A percentile compares a stretch with the other conserved stretches of the same genome.
These are phyloP conservation scores for Cinara cedri DNA, from an alignment of 2,888 invertebrate species.

Conservation along the genomic window DNA sequence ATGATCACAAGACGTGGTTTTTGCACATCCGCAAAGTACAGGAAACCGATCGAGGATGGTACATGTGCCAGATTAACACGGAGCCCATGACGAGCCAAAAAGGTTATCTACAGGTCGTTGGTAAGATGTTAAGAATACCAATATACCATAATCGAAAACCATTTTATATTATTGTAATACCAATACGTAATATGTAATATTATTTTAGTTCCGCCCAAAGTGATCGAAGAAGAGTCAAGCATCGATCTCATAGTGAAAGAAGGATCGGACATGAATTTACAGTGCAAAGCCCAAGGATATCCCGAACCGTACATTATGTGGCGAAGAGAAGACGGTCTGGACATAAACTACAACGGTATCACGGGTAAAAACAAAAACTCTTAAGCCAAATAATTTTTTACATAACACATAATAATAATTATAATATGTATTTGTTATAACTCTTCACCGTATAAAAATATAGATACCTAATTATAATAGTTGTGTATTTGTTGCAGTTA, in stretches of 20 bases:
- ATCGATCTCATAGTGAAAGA: slow-evolving; percentile 91
- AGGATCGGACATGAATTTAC: slow-evolving; percentile 84
- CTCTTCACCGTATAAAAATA: background rate
- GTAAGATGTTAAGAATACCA: slow-evolving; percentile 66
- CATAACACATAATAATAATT: too few relatives aligned
- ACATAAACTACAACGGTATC: slow-evolving; percentile 87
- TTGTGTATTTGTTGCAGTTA: slow-evolving; percentile 69
- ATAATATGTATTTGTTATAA: background rate
- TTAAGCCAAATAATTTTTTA: too few relatives aligned
- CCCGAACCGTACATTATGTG: slow-evolving; percentile 93
- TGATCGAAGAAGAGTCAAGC: slow-evolving; percentile 87
- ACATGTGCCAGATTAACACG: slow-evolving; percentile 91
- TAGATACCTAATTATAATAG: background rate
- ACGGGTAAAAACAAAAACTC: slow-evolving; percentile 70
- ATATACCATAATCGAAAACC: too few relatives aligned
- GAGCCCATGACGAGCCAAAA: slow-evolving; percentile 89
- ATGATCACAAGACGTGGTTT: slow-evolving; percentile 91
- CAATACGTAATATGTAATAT: background rate
- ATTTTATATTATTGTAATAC: background rate
- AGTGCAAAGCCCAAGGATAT: slow-evolving; percentile 88
- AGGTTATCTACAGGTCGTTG: slow-evolving; percentile 89
- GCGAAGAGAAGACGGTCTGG: slow-evolving; percentile 86
- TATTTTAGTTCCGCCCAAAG: slow-evolving; percentile 86
- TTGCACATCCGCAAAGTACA: slow-evolving; percentile 87
- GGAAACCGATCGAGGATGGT: slow-evolving; percentile 88